Evolutionary conservation across 2,888 invertebrate genomes (phyloP), one percentile per base, ranked within the genome.

Genomic region (Beris morrisii): DNA sequence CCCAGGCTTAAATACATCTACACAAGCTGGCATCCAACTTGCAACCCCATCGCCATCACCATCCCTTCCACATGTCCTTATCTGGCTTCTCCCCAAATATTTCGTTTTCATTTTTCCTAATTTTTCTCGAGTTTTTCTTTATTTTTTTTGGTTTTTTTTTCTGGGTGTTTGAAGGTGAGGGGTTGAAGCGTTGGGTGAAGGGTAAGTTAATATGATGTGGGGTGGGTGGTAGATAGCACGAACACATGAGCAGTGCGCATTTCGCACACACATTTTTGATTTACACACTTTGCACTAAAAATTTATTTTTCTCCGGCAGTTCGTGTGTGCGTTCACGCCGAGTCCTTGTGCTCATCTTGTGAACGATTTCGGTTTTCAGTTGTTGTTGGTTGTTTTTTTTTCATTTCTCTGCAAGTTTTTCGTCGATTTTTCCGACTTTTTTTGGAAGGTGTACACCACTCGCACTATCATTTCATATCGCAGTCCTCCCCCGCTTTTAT

Each of bases 251-350:
- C 30, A 54, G 45, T 13, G 54, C 38, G 32, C 12, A 38, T 52
- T 64, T 30, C 12, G 44, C 54, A 45, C 64, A 54, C 64, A 64
- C 64, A 54, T 64, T 64, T 65, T 56, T 65, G 65, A 65, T 65
- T 65, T 65, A 55, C 56, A 56, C 56, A 50, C 65, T 55, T 65
- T 65, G 65, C 65, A 65, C 65, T 65, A 48, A 65, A 65, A 65
- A 56, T 65, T 65, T 56, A 56, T 56, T 65, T 43, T 64, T 44
- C 55, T 54, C 58, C 15, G n/a, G 9, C 30, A 58, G 13, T 15
- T 50, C 12, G 15, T 43, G 32, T 38, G 11, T 52, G 13, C 61
- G 43, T 28, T 38, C 50, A 4, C 9, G 15, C 22, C 43, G 38
- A 38, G 38, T 38, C 38, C 38, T 38, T 9, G 22, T 22, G 38